phyloP scores from a whole-genome alignment of 2,113 vertebrate genomes.

The Indri indri region DNA sequence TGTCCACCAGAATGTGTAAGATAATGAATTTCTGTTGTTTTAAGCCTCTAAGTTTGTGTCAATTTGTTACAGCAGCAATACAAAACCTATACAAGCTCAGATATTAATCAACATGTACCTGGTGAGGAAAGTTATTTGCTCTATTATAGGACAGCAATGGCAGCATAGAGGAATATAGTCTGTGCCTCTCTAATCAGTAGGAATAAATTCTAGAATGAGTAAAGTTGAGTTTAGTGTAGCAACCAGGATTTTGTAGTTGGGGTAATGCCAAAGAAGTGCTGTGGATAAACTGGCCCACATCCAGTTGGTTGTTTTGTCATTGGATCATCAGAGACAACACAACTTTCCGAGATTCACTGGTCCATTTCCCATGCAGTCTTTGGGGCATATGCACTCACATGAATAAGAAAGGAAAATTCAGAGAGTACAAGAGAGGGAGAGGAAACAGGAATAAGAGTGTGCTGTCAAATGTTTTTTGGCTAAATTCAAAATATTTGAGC shows the following conservation, averaged over 20 bases:
- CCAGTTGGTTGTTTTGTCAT: neutral
- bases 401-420: neutral
- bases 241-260: neutral
- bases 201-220: neutral
- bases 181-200: neutral
- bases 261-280: neutral
- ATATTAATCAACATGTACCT: neutral
- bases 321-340: neutral
- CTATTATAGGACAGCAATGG: neutral
- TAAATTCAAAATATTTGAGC: slow-evolving; percentile 1
- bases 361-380: neutral
- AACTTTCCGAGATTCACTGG: neutral
- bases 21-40: neutral
- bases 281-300: neutral
- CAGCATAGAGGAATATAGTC: neutral
- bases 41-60: neutral
- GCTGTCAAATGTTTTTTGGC: neutral
- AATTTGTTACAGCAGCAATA: neutral
- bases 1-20: neutral
- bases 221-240: neutral
- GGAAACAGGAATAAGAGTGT: neutral
- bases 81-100: neutral
- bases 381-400: neutral
- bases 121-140: neutral
- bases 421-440: neutral